Conservation (phyloP, 2,888 invertebrate genomes). For the Dusona sp. region DNA sequence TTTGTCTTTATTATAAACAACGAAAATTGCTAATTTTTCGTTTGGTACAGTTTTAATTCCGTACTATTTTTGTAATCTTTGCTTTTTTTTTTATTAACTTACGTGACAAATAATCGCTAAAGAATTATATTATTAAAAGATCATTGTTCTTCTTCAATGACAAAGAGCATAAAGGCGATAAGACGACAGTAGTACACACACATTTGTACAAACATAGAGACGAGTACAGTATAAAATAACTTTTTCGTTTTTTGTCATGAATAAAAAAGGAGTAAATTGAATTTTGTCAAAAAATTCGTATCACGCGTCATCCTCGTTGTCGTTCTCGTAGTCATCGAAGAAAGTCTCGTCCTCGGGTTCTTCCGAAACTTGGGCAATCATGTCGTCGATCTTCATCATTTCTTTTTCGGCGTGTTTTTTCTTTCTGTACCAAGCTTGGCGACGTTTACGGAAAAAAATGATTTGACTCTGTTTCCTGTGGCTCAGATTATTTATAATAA, state of each 20-base stretch:
- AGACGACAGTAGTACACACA: background rate
- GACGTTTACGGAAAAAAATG: slow-evolving; percentile 46
- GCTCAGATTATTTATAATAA: slow-evolving; percentile 35
- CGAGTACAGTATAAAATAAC: background rate
- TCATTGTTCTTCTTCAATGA: background rate
- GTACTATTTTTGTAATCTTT: background rate
- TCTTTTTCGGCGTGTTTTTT: slow-evolving; percentile 51
- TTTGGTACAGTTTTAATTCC: background rate
- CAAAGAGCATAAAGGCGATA: background rate
- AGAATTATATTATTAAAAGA: background rate
- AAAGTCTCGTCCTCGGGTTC: slow-evolving; percentile 38
- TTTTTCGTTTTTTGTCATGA: background rate
- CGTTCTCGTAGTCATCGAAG: slow-evolving; percentile 20
- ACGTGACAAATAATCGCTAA: background rate
- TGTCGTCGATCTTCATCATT: slow-evolving; percentile 48
- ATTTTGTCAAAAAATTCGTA: background rate
- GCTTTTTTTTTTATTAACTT: background rate
- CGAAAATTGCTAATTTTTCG: background rate
- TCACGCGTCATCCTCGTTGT: slow-evolving; percentile 40
- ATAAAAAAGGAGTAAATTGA: background rate
- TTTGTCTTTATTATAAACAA: background rate
- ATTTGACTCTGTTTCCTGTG: slow-evolving; percentile 61
- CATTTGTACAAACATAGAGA: background rate
- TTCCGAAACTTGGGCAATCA: slow-evolving; percentile 50
- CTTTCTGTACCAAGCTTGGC: slow-evolving; percentile 30